Base-by-base conservation (phyloP, 92 coral and sea anemone genomes). In the Anthopleura xanthogrammica region DNA sequence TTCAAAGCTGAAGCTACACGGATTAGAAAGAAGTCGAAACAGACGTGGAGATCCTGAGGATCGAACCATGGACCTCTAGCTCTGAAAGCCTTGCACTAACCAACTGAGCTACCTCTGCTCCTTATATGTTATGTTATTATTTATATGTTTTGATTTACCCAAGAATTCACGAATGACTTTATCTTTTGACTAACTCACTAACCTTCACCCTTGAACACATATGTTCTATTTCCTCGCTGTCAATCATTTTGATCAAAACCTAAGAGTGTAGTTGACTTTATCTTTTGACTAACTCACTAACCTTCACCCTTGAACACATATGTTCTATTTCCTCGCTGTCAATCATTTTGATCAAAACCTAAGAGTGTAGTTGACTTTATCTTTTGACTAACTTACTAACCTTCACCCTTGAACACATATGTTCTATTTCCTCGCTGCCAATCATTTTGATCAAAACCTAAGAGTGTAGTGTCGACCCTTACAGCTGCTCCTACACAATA, bases 231-330 rank as follows among this genome's bases (percentile, higher is more conserved):
- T 68, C 99, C 99, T 77, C 99, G 85, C 80, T 97, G 97, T 98
- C 99, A 97, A 77, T 97, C 95, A 92, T 92, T 97, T 80, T 97
- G 99, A 86, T 97, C 99, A 90, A 97, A 97, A 17, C 99, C 99
- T 78, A 97, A 86, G 39, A 97, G 86, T 13, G 99, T 97, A 14
- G 99, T 97, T n/a, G n/a, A n/a, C n/a, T n/a, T 65, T 3, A 22
- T 11, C 4, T 68, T 68, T 24, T 23, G 4, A 68, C 3, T 10
- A 2, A 24, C 16, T 68, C 5, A 57, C 52, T 48, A 82, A 96
- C 99, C 99, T 94, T 88, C 90, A 41, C 96, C 99, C 84, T 88
- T 94, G 60, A 97, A 97, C 41, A 97, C 85, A 57, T 94, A 97
- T 83, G 98, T 97, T 87, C 94, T 90, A 86, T 87, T 97, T 68